Evolutionary conservation across 2,113 vertebrate species (phyloP).

Genomic region (Chinchilla lanigera): DNA sequence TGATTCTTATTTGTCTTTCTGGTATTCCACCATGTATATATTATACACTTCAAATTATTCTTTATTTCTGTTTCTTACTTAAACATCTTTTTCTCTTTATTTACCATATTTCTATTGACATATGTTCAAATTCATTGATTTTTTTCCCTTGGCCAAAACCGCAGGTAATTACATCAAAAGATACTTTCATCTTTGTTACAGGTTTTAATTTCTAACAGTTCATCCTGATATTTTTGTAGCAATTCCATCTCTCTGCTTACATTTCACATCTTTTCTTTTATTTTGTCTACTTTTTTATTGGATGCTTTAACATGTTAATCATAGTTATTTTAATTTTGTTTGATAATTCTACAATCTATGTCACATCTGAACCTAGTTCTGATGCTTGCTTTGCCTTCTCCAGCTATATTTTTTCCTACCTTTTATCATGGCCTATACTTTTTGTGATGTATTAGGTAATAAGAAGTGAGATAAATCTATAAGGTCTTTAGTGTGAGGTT

Average conservation of each 20-base stretch:
- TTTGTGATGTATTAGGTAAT: neutral
- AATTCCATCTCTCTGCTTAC: neutral
- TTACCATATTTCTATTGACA: neutral
- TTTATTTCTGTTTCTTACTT: neutral
- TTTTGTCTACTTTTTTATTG: neutral
- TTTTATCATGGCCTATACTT: neutral
- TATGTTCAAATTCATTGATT: neutral
- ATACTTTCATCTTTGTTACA: neutral
- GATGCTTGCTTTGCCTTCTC: neutral
- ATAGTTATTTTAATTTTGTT: neutral
- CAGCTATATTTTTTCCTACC: neutral
- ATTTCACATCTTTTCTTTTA: neutral
- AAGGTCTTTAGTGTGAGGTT: neutral
- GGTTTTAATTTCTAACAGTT: neutral
- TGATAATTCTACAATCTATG: neutral
- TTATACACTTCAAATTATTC: neutral
- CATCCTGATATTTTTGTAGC: neutral
- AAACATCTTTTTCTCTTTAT: neutral
- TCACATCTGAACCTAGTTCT: neutral
- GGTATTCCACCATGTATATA: too few relatives aligned
- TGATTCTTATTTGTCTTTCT: neutral
- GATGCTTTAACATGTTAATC: neutral
- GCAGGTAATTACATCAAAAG: neutral
- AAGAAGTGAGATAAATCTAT: neutral
- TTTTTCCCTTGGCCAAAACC: neutral